phyloP scores from a whole-genome alignment of 2,113 vertebrate species.

The Rissa tridactyla region DNA sequence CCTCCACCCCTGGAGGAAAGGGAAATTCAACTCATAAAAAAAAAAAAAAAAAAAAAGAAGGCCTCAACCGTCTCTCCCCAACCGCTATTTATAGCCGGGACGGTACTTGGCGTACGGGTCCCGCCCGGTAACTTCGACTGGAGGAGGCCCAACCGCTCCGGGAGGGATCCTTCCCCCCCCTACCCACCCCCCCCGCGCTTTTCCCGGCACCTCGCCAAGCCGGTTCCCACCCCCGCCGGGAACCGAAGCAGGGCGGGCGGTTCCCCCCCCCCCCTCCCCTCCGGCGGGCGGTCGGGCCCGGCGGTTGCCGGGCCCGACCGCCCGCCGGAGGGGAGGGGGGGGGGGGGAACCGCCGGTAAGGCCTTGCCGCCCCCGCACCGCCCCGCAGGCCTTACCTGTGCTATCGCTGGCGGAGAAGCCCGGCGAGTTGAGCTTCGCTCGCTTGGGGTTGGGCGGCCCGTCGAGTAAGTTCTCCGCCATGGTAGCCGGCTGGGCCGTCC shows the following conservation, averaged over 20 bases:
- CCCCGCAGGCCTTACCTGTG: slow-evolving; percentile 81
- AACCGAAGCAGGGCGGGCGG: neutral
- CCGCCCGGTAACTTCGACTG: slow-evolving; percentile 27
- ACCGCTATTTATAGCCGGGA: slow-evolving; percentile 38
- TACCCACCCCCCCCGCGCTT: neutral
- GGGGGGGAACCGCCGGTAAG: neutral
- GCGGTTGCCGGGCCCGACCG: neutral
- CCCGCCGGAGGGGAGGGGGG: neutral
- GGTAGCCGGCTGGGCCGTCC: slow-evolving; percentile 72
- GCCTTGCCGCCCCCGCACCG: neutral
- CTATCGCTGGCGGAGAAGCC: slow-evolving; percentile 89
- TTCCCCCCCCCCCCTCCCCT: neutral
- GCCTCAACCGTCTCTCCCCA: neutral
- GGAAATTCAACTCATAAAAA: neutral
- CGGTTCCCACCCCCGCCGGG: slow-evolving; percentile 14
- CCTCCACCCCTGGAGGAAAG: neutral
- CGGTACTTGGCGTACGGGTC: neutral
- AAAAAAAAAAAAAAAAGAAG: neutral
- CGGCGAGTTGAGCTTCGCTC: slow-evolving; percentile 93
- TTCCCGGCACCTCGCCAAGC: neutral
- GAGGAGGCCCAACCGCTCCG: neutral
- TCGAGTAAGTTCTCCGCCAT: slow-evolving; percentile 97
- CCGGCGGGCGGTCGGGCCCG: neutral
- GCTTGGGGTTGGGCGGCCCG: slow-evolving; percentile 91
- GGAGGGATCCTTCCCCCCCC: neutral